These are phyloP conservation scores for Andricus quercusramuli DNA, from an alignment of 2,888 invertebrate species.

Conservation along the genomic window DNA sequence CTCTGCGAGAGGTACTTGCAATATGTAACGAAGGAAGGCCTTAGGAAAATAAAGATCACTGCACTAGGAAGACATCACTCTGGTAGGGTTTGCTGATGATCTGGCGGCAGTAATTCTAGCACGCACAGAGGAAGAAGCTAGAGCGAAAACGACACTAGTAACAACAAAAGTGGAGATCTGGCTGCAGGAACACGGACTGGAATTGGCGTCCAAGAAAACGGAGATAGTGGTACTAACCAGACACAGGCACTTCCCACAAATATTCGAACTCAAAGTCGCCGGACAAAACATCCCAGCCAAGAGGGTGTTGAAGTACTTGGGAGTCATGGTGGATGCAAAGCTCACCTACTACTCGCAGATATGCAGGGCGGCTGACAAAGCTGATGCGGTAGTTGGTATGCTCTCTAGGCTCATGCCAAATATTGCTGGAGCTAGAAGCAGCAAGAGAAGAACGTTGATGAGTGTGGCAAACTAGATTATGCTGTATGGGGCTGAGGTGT, in stretches of 20 bases:
- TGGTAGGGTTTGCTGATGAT: too few species aligned
- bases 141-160: not conserved
- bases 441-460: too few species aligned
- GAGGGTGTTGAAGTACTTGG: conserved; percentile 44
- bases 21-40: too few species aligned
- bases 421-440: too few species aligned
- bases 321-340: conserved; percentile 45
- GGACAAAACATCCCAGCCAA: not conserved
- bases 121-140: not conserved
- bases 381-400: conserved; percentile 13
- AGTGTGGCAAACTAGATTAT: too few species aligned
- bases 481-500: not conserved
- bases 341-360: conserved; percentile 41
- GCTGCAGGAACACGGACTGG: conserved; percentile 14
- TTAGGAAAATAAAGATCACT: too few species aligned
- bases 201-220: conserved; percentile 50
- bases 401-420: not conserved
- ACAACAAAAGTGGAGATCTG: not conserved
- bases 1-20: too few species aligned
- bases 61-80: too few species aligned
- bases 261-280: not conserved
- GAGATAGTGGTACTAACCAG: conserved; percentile 51
- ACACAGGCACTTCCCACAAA: conserved; percentile 27
- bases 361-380: conserved; percentile 40
- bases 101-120: too few species aligned